Evolutionary conservation across 2,888 invertebrate species (phyloP).

Genomic region (Melangyna quadrimaculata): DNA sequence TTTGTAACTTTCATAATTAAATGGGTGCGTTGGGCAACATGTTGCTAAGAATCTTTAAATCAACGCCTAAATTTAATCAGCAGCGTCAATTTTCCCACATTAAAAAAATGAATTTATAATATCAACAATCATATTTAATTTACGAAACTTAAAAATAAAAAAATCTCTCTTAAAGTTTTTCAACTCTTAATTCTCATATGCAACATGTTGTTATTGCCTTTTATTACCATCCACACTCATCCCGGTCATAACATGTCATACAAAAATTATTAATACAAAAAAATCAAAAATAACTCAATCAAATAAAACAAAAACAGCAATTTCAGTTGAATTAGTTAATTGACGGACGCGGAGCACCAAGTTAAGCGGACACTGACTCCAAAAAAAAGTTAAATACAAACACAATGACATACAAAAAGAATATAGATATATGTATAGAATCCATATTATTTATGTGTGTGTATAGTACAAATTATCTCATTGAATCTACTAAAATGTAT

Average conservation of each 20-base stretch:
- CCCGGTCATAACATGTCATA: conserved; percentile 38
- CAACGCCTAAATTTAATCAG: not conserved
- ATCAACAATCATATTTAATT: not conserved
- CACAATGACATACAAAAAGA: not conserved
- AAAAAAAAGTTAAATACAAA: conserved; percentile 14
- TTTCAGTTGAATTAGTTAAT: conserved; percentile 67
- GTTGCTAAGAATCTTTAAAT: not conserved
- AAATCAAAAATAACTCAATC: conserved; percentile 18
- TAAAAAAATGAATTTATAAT: not conserved
- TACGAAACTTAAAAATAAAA: not conserved
- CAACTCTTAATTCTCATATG: conserved; percentile 2
- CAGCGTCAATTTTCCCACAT: not conserved
- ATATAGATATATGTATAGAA: not conserved
- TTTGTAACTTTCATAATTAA: no score
- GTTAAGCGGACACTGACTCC: conserved; percentile 70
- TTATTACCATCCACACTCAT: conserved; percentile 14
- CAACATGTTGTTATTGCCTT: conserved; percentile 28
- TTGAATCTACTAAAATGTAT: conserved; percentile 63
- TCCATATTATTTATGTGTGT: not conserved
- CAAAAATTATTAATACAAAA: not conserved
- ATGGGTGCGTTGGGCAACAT: no score
- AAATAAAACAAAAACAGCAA: conserved; percentile 38
- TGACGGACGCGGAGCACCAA: conserved; percentile 52
- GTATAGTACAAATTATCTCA: conserved; percentile 59
- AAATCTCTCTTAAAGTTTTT: not conserved